Base-by-base conservation (phyloP, 2,113 vertebrate genomes). In the Ivindomyrus marchei region DNA sequence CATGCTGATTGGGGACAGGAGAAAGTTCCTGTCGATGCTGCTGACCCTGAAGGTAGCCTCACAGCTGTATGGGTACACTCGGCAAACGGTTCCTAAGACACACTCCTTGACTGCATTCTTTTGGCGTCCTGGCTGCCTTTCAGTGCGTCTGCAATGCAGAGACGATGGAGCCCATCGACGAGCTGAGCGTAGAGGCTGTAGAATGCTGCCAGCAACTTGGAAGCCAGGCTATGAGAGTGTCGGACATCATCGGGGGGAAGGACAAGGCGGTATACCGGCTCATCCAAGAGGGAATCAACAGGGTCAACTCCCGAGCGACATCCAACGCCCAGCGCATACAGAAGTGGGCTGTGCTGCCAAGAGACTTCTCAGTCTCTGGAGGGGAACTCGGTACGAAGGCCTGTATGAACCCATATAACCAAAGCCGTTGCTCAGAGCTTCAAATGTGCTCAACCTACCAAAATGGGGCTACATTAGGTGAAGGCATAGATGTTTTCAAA, bases 1-100 rank as follows among this genome's bases (percentile, higher is more conserved):
- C 90, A 95, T 98, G 95, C 94, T 98, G 52, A 95, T 97, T 8
- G 97, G 97, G 17, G 97, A 98, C 92, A 96, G 94, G 92, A 96
- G 93, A 92, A 98, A 97, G 92, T 98, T 97, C 94, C 93, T 98
- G 89, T 97, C 97, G 62, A 96, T 98, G 95, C 93, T 98, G 84
- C 94, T 98, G 83, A 97, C 97, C 6, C 90, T 98, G 83, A 98
- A 98, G 97, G 97, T 98, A 94, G 3, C 27, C 49, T 46, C n/a
- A 36, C 83, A 52, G 46, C 46, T 13, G 85, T 7, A 9, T 4
- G 2, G 46, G 7, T 39, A 1, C 24, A 31, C 13, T 27, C 4
- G 31, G 13, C 17, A 42, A 19, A 17, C 31, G 4, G 5, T 21
- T 21, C 15, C 50, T 9, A 39, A 56, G 49, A 39, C n/a, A 11